Base-by-base conservation (phyloP, 1,140 invertebrate genomes). In the Stegodyphus mimosarum region DNA sequence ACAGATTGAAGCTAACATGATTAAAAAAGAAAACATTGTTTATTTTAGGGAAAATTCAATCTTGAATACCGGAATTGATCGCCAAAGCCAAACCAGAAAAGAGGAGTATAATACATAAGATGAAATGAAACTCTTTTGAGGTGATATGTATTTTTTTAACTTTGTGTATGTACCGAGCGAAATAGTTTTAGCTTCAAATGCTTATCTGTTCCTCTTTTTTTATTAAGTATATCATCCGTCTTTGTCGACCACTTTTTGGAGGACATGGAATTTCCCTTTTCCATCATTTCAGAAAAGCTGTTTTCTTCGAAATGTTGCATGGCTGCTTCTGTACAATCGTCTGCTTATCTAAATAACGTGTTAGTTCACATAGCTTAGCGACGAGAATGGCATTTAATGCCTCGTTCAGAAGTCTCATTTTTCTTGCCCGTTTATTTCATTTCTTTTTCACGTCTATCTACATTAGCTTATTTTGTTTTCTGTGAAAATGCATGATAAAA, bases 51-150 rank as follows among this genome's bases (percentile, higher is more conserved):
- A 51, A 79, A 79, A 79, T 79, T 79, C 67, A 79, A 79, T 79
- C 77, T 79, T 70, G 66, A 55, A 79, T 79, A 70, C 70, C 74
- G 60, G 66, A 77, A 77, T 77, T 64, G 48, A 77, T 77, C 74
- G 66, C 60, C n/a, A 64, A 33, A 10, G 60, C 74, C 74, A 66
- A 77, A 77, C 66, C 50, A 55, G 74, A 52, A 52, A 55, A 60
- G 33, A 13, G 48, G 48, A 53, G 33, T 33, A 33, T 33, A 33
- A 33, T 33, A 33, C 33, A 33, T 33, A 33, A 3, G 33, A 33
- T 33, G 33, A 3, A 33, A 33, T 33, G 33, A 33, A 33, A 33
- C 33, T 33, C 33, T 33, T 33, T 33, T 33, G 33, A 33, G 33
- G 33, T 33, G 33, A 33, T 33, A 33, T 33, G 33, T 33, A 33